Evolutionary conservation across 2,888 invertebrate species (phyloP).

Genomic region (Orchesellides sinensis): DNA sequence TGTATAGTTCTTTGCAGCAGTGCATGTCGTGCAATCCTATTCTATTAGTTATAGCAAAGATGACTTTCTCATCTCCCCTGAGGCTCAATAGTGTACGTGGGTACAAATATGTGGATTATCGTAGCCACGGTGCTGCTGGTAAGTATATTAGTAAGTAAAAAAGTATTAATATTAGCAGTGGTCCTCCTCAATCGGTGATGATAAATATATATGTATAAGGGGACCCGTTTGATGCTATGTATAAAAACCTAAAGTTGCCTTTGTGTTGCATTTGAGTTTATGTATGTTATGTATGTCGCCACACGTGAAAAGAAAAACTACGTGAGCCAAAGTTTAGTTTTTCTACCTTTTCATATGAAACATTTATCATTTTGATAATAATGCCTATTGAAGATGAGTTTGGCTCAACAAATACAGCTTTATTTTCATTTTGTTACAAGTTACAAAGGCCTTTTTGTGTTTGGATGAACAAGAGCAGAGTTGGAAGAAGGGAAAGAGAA

Average conservation of each 20-base stretch:
- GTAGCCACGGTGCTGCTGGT: constrained; percentile 60
- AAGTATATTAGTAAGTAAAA: constrained; percentile 24
- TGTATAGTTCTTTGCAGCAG: constrained; percentile 1
- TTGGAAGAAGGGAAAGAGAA: constrained; percentile 15
- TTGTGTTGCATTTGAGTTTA: too few species aligned
- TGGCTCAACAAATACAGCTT: background rate
- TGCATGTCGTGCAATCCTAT: too few species aligned
- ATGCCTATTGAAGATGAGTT: background rate
- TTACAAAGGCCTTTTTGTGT: background rate
- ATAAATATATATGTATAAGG: background rate
- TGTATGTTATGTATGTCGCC: too few species aligned
- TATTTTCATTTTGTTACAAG: constrained; percentile 17
- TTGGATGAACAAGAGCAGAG: background rate
- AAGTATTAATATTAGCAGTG: background rate
- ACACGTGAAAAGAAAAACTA: background rate
- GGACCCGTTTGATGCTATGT: background rate
- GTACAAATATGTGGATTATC: constrained; percentile 64
- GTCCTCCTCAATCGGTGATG: background rate
- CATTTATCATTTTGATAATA: constrained; percentile 38
- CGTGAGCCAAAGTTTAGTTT: background rate
- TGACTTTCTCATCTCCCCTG: constrained; percentile 53
- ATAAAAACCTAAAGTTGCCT: background rate
- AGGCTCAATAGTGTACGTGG: constrained; percentile 47
- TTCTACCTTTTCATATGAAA: constrained; percentile 9
- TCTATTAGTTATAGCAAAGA: constrained; percentile 49